Base-by-base conservation (phyloP, 2,888 invertebrate species). In the Syritta pipiens region DNA sequence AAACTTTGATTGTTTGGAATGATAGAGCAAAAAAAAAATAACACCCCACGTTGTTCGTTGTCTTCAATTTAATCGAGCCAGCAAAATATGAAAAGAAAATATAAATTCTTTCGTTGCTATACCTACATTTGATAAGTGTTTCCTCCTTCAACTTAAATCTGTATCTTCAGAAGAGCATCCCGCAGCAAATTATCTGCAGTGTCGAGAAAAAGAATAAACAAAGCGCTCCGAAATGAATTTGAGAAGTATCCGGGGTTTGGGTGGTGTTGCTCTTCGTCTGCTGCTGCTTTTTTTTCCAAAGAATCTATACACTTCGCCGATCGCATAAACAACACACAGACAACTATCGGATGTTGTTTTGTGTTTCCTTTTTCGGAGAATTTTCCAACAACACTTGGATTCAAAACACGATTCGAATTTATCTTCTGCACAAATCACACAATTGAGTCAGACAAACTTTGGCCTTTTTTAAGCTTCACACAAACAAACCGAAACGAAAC, bases 1-100 rank as follows among this genome's bases (percentile, higher is more conserved):
- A n/a, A n/a, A n/a, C n/a, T n/a, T n/a, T n/a, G n/a, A n/a, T n/a
- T n/a, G n/a, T n/a, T n/a, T n/a, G n/a, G n/a, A n/a, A n/a, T n/a
- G n/a, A n/a, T n/a, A n/a, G n/a, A n/a, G n/a, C n/a, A n/a, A n/a
- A n/a, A n/a, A n/a, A n/a, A n/a, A n/a, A n/a, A n/a, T n/a, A n/a
- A n/a, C n/a, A n/a, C n/a, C n/a, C n/a, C n/a, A n/a, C n/a, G n/a
- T n/a, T n/a, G n/a, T n/a, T 14, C 17, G 9, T 37, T 42, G 57
- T 63, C 72, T 72, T 72, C 72, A 55, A 76, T 71, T 65, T 59
- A 57, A 57, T 59, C 46, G 63, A n/a, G n/a, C n/a, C n/a, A n/a
- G 51, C 59, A 51, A 63, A 22, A 2, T 12, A 14, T n/a, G 37
- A 12, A 22, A 49, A 12, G 30, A 28, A 19, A 10, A 10, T 42